phyloP scores from a whole-genome alignment of 2,113 vertebrate genomes.

The Canis aureus region DNA sequence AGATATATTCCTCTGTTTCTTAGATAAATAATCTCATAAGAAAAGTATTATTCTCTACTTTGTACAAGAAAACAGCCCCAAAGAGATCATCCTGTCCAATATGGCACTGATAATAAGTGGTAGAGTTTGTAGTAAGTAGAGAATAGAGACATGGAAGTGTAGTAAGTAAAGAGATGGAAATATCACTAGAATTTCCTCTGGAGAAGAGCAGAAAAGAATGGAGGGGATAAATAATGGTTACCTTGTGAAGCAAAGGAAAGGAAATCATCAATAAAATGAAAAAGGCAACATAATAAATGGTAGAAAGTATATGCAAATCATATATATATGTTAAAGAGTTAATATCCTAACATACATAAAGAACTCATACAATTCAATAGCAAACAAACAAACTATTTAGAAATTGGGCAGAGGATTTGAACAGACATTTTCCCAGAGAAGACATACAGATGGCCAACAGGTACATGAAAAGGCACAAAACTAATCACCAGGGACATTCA shows the following conservation, averaged over 20 bases:
- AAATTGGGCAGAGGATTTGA: too few relatives aligned
- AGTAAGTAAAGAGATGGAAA: background rate
- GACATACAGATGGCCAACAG: too few relatives aligned
- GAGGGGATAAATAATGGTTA: background rate
- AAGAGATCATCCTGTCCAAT: background rate
- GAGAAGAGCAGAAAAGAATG: conserved; percentile 6
- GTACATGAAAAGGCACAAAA: too few relatives aligned
- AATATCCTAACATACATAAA: too few relatives aligned
- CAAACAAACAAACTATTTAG: too few relatives aligned
- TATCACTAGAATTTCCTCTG: background rate
- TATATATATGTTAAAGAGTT: too few relatives aligned
- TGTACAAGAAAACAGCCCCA: background rate
- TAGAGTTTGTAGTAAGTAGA: background rate
- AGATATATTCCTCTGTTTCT: background rate
- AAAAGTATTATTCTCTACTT: conserved; percentile 7
- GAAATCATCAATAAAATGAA: background rate
- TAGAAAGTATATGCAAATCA: too few relatives aligned
- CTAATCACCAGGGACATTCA: too few relatives aligned
- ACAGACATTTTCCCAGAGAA: too few relatives aligned
- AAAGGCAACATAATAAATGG: too few relatives aligned
- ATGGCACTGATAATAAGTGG: background rate
- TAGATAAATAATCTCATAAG: background rate
- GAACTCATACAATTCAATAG: too few relatives aligned
- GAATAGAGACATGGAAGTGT: too few relatives aligned
- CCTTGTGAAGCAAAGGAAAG: background rate